These are phyloP conservation scores for Tribolium castaneum DNA, from an alignment of 1,140 invertebrate genomes.

Conservation along the genomic window DNA sequence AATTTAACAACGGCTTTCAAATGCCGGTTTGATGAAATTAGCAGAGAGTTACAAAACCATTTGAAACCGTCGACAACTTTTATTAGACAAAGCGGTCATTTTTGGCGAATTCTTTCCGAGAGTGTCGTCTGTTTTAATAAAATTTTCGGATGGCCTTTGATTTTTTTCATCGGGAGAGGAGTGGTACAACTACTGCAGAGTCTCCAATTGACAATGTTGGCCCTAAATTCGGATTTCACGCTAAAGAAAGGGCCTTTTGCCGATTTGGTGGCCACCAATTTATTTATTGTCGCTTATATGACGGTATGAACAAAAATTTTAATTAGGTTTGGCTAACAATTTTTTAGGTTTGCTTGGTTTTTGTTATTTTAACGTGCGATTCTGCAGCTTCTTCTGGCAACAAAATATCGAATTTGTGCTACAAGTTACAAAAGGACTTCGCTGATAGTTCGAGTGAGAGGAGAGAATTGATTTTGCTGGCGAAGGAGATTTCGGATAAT, in stretches of 20 bases:
- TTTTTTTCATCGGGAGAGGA: conserved; percentile 1
- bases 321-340: background rate
- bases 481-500: background rate
- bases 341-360: background rate
- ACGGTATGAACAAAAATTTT: background rate
- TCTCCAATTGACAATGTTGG: background rate
- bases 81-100: background rate
- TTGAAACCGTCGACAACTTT: background rate
- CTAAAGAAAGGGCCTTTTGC: background rate
- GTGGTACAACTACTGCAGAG: background rate
- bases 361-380: background rate
- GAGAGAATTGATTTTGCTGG: conserved; percentile 3
- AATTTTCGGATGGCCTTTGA: conserved; percentile 19
- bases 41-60: background rate
- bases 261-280: background rate
- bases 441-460: conserved; percentile 1
- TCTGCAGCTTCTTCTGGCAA: background rate
- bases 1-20: conserved; percentile 1
- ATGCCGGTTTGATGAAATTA: background rate
- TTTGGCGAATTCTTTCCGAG: background rate
- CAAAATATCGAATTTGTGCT: background rate
- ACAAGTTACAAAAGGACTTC: conserved; percentile 9
- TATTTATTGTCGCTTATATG: background rate
- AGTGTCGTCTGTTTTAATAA: background rate
- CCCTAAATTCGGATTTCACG: background rate